Percentiles rank a stretch among this genome's conserved stretches.
These are phyloP conservation scores for Acrobeloides nanus DNA, from an alignment of 2,888 invertebrate genomes.

Conservation along the genomic window DNA sequence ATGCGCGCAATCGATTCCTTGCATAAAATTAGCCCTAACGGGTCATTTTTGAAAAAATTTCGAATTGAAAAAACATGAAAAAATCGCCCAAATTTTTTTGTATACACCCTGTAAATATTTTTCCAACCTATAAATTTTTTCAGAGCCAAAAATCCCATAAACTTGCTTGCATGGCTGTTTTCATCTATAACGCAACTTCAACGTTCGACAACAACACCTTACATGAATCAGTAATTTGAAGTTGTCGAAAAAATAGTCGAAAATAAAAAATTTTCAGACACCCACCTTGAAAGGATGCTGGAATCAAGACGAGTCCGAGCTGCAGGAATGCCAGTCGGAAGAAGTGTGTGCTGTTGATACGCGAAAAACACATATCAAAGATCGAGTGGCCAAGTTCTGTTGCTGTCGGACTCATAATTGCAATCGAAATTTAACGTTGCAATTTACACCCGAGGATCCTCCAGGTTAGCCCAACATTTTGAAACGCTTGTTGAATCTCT, in stretches of 20 bases:
- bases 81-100: too few species aligned
- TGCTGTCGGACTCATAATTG: slow-evolving; percentile 38
- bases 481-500: too few species aligned
- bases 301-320: slow-evolving; percentile 24
- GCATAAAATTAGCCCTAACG: too few species aligned
- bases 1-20: too few species aligned
- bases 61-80: too few species aligned
- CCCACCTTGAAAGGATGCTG: slow-evolving; percentile 26
- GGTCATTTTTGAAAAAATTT: too few species aligned
- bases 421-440: slow-evolving; percentile 21
- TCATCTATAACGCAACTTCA: slow-evolving; percentile 20
- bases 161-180: slow-evolving; percentile 30
- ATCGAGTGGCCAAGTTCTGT: slow-evolving; percentile 25
- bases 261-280: too few species aligned
- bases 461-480: too few species aligned
- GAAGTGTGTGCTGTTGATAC: slow-evolving; percentile 22
- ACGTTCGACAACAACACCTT: slow-evolving; percentile 6
- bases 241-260: too few species aligned
- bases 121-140: too few species aligned
- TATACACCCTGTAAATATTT: too few species aligned
- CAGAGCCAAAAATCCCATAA: slow-evolving; percentile 21
- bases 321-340: slow-evolving; percentile 21
- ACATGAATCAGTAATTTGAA: slow-evolving; percentile 3
- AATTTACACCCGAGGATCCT: too few species aligned
- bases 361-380: slow-evolving; percentile 16